Evolutionary conservation across 2,797 vertebrate species (phyloP).

Genomic region (Botia almorhae): DNA sequence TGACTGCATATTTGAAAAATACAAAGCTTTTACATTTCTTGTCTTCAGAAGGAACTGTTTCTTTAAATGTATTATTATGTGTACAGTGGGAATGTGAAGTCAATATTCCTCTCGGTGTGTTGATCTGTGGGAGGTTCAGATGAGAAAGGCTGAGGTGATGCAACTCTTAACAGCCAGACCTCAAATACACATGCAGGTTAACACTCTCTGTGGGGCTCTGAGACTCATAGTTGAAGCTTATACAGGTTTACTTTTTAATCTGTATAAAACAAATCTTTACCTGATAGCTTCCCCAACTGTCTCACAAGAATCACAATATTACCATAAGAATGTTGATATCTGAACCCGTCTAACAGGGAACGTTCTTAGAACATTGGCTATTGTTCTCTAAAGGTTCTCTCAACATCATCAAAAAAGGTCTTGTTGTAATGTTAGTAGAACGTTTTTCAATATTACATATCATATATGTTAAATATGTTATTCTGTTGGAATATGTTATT

Average conservation of each 20-base stretch:
- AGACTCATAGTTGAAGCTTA: not conserved
- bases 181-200: not conserved
- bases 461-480: too few species aligned
- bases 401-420: too few species aligned
- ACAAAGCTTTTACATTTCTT: too few species aligned
- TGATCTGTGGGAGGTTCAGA: not conserved
- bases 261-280: not conserved
- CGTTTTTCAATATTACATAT: too few species aligned
- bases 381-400: too few species aligned
- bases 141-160: not conserved
- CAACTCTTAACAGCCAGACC: not conserved
- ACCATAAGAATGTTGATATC: not conserved
- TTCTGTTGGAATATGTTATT: too few species aligned
- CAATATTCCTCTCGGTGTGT: not conserved
- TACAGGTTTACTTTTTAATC: not conserved
- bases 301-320: not conserved
- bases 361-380: too few species aligned
- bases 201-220: conserved; percentile 51
- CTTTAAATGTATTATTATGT: not conserved
- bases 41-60: too few species aligned
- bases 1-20: not conserved
- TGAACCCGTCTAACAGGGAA: too few species aligned
- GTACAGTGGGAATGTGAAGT: not conserved
- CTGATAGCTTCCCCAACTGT: not conserved
- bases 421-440: too few species aligned